Evolutionary conservation across 2,797 vertebrate species (phyloP), one percentile per base, ranked within the genome.

Genomic region (Eupleurogrammus muticus): DNA sequence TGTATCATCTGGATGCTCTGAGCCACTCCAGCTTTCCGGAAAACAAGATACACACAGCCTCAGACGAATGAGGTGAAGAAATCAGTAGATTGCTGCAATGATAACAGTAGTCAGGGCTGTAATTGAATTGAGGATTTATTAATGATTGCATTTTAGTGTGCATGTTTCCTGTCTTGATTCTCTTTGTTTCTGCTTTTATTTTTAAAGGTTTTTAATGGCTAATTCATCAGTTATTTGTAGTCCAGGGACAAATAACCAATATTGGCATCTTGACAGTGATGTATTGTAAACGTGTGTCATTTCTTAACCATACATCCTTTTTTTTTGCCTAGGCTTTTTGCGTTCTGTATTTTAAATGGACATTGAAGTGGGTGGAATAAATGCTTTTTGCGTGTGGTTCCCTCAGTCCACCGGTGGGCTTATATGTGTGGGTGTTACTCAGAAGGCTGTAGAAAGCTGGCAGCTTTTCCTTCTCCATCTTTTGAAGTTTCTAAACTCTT

Each of bases 401-500:
- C 42, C 59, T 75, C 58, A 47, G 70, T 75, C 75, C 70, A 70
- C 77, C 74, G 67, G 70, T 77, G 71, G 40, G 34, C 59, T 66
- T 44, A 34, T 56, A 40, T 0, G n/a, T 70, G 84, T 82, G 82
- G 82, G 84, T 4, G 50, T 71, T 48, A 63, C 23, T 80, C 52
- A 76, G 66, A 65, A 60, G 28, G 44, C 78, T 67, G 60, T 42
- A 67, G 75, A 91, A 86, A 83, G 72, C 79, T 90, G 90, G 83
- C 85, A 81, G 85, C 73, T 71, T 82, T 93, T 90, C 83, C 42
- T 32, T 82, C 57, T 72, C 74, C 53, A 60, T 85, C 68, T 88
- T n/a, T 93, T 94, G 88, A 94, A 92, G 82, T 90, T 66, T 80
- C 64, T 73, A 54, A 73, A 55, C 66, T 75, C 46, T 73, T 40